A percentile compares a stretch with the other conserved stretches of the same genome.
These are phyloP conservation scores for Tamias sibiricus DNA, from an alignment of 2,113 vertebrate genomes.

Conservation along the genomic window DNA sequence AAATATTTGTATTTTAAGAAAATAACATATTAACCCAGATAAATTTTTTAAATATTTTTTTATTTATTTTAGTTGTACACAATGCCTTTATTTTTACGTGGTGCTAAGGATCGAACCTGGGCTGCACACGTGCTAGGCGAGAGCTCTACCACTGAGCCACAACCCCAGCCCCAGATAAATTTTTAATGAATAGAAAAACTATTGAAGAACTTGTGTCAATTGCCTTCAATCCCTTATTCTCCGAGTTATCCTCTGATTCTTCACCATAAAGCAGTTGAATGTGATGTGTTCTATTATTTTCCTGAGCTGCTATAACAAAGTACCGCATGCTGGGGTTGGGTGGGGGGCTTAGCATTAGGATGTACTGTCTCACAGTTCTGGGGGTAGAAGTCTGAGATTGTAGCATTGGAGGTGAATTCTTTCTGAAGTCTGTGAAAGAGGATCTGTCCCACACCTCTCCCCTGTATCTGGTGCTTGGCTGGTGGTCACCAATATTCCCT, in stretches of 20 bases:
- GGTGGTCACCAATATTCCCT: no score
- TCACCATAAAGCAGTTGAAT: not conserved
- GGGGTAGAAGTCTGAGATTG: not conserved
- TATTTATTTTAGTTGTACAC: no score
- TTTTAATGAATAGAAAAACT: not conserved
- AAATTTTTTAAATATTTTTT: no score
- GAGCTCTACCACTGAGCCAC: no score
- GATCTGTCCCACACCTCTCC: not conserved
- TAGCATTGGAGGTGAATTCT: not conserved
- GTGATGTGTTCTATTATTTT: not conserved
- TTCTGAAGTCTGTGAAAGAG: not conserved
- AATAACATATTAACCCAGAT: not conserved
- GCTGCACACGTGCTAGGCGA: no score
- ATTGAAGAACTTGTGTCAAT: not conserved
- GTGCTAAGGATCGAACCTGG: no score
- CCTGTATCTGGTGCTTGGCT: not conserved
- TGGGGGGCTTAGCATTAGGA: not conserved
- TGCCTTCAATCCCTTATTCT: not conserved
- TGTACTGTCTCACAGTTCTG: not conserved
- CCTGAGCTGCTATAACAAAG: not conserved
- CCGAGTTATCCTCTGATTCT: not conserved
- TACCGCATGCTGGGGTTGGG: no score
- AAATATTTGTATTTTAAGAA: conserved; percentile 41
- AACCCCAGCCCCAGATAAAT: not conserved
- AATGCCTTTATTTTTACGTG: no score